Percentiles rank a stretch among this genome's conserved stretches.
phyloP scores from a whole-genome alignment of 2,113 vertebrate genomes.

The Aptenodytes patagonicus region DNA sequence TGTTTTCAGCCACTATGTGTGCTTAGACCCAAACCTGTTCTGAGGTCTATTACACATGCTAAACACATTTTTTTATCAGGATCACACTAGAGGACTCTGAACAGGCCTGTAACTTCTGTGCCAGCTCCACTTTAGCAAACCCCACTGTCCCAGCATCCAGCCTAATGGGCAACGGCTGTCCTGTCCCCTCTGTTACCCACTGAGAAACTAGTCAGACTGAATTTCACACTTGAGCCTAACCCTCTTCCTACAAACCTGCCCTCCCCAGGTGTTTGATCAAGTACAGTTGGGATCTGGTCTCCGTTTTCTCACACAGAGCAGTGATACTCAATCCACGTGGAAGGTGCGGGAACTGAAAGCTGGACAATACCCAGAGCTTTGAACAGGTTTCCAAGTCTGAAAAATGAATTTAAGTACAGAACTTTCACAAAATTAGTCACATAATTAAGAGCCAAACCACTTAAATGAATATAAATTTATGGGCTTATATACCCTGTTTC shows the following conservation, averaged over 20 bases:
- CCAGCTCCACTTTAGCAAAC: background rate
- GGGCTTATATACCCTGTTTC: background rate
- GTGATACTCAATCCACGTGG: background rate
- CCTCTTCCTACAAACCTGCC: background rate
- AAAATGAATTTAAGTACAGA: background rate
- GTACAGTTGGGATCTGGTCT: background rate
- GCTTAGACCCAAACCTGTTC: background rate
- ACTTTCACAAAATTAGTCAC: background rate
- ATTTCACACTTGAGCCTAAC: background rate
- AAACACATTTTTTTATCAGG: background rate
- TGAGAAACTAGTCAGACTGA: background rate
- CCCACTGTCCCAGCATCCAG: background rate
- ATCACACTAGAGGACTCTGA: rapidly evolving
- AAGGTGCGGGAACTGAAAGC: background rate
- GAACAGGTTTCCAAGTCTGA: background rate
- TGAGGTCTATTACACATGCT: background rate
- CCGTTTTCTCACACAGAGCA: background rate
- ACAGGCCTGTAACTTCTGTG: background rate
- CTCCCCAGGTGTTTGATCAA: background rate
- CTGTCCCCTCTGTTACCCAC: background rate
- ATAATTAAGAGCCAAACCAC: background rate
- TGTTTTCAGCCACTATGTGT: background rate
- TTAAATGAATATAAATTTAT: background rate
- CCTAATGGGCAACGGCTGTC: too few species aligned
- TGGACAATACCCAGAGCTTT: background rate